Evolutionary conservation across 2,113 vertebrate genomes (phyloP).

Genomic region (Epinephelus lanceolatus): DNA sequence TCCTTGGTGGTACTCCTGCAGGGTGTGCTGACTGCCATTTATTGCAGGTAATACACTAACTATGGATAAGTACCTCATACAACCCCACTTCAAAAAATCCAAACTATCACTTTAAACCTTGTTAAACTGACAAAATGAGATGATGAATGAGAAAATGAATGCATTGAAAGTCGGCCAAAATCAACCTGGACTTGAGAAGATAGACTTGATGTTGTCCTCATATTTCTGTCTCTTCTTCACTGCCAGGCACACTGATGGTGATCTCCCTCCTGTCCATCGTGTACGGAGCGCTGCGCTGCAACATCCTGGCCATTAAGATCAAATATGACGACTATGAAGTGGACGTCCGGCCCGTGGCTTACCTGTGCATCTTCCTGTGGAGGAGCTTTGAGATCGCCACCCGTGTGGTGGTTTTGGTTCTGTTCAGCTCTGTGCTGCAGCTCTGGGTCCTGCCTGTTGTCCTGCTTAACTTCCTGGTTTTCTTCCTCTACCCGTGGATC

Average conservation of each 20-base stretch:
- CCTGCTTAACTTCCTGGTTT: constrained; percentile 89
- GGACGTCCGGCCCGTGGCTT: constrained; percentile 90
- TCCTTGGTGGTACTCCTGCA: too few relatives aligned
- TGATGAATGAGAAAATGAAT: too few relatives aligned
- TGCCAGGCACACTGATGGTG: constrained; percentile 91
- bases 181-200: background rate
- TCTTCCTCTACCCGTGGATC: constrained; percentile 94
- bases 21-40: too few relatives aligned
- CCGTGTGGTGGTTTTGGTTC: constrained; percentile 91
- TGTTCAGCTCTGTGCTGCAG: constrained; percentile 94
- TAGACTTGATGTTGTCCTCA: background rate
- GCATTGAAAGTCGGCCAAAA: background rate
- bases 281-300: constrained; percentile 96
- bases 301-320: constrained; percentile 98
- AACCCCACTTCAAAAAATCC: too few relatives aligned
- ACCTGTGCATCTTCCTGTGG: constrained; percentile 96
- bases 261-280: constrained; percentile 96
- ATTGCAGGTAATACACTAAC: too few relatives aligned
- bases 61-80: too few relatives aligned
- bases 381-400: constrained; percentile 97
- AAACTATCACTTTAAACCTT: too few relatives aligned
- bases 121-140: too few relatives aligned
- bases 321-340: constrained; percentile 96
- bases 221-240: constrained; percentile 26
- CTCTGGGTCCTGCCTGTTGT: constrained; percentile 91